These are phyloP conservation scores for Oncorhynchus kisutch DNA, from an alignment of 2,113 vertebrate species.

Conservation along the genomic window DNA sequence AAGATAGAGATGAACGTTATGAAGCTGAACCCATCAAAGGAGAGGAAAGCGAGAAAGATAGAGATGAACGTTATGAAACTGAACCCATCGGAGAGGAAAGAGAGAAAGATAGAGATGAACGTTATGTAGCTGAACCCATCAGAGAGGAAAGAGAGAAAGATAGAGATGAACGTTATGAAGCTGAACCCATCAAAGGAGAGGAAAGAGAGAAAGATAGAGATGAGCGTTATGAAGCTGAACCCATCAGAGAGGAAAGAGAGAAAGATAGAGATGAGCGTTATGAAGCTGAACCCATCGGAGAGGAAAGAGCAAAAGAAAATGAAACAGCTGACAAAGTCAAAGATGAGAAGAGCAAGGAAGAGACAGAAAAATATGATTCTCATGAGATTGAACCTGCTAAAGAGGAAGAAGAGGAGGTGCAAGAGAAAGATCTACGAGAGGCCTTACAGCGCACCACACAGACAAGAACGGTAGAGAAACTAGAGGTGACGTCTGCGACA, in stretches of 20 bases:
- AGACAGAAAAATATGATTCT: slow-evolving; percentile 42
- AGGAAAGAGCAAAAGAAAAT: neutral
- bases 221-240: no score
- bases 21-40: neutral
- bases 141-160: neutral
- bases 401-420: slow-evolving; percentile 63
- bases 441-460: slow-evolving; percentile 38
- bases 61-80: slow-evolving; percentile 9
- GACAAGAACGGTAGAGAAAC: slow-evolving; percentile 19
- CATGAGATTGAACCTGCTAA: slow-evolving; percentile 48
- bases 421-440: slow-evolving; percentile 63
- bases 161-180: slow-evolving; percentile 7
- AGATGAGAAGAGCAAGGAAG: slow-evolving; percentile 16
- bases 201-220: slow-evolving; percentile 4
- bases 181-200: neutral
- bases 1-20: slow-evolving; percentile 3
- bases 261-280: slow-evolving; percentile 10
- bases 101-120: slow-evolving; percentile 5
- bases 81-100: neutral
- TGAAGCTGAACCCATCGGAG: slow-evolving; percentile 8
- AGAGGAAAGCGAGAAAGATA: neutral
- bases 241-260: slow-evolving; percentile 10
- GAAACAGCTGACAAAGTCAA: slow-evolving; percentile 31
- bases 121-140: neutral
- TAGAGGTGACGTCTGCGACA: slow-evolving; percentile 21